Percentiles rank a stretch among this genome's conserved stretches.
phyloP scores from a whole-genome alignment of 2,113 vertebrate genomes.

The Anguilla japonica region DNA sequence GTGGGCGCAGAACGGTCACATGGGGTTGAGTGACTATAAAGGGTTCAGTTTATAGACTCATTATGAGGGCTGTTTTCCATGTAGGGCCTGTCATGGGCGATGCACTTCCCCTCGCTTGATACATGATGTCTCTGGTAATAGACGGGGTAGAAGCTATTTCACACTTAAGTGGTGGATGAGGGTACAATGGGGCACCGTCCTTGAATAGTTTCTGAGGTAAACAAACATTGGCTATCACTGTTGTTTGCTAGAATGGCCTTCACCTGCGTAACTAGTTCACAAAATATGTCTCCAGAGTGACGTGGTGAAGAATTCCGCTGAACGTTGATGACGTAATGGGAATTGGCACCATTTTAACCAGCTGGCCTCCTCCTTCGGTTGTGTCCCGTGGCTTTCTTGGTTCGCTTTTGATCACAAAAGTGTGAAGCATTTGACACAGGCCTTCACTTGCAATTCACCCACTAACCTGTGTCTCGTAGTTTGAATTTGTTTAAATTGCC shows the following conservation, averaged over 20 bases:
- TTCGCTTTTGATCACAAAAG: too few species aligned
- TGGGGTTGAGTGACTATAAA: conserved; percentile 14
- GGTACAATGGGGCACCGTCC: not conserved
- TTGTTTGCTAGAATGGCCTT: not conserved
- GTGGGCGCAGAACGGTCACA: conserved; percentile 18
- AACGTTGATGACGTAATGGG: not conserved
- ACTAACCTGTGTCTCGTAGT: too few species aligned
- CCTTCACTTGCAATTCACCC: too few species aligned
- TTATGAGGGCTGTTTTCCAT: conserved; percentile 7
- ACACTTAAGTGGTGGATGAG: not conserved
- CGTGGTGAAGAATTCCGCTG: not conserved
- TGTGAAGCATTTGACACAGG: too few species aligned
- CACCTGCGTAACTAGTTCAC: not conserved
- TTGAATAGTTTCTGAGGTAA: not conserved
- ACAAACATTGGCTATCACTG: not conserved
- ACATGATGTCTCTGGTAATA: not conserved
- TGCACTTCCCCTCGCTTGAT: not conserved
- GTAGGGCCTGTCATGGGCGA: not conserved
- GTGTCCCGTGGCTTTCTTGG: not conserved
- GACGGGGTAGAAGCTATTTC: not conserved
- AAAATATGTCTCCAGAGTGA: not conserved
- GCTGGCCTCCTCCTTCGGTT: not conserved
- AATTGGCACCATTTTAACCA: not conserved
- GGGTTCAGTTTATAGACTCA: conserved; percentile 23
- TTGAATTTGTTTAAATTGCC: too few species aligned